A percentile compares a stretch with the other conserved stretches of the same genome.
Conservation (phyloP, 2,888 invertebrate genomes). For the Mechanitis messenoides region DNA sequence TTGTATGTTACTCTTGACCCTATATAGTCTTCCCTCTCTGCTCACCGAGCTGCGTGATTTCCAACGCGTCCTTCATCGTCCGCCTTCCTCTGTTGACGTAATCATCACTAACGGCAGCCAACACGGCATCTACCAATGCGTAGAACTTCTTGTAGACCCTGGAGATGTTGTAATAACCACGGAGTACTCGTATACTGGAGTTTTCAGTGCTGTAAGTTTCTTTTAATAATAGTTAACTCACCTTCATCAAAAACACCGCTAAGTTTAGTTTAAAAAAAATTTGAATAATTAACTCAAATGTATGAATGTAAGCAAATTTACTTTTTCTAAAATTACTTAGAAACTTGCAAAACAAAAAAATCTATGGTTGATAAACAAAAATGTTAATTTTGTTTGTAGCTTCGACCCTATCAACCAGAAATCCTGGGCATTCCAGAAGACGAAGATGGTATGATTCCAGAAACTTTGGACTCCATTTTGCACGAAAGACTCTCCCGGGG, state of each 20-base stretch:
- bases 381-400: slow-evolving; percentile 57
- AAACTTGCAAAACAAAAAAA: too few relatives aligned
- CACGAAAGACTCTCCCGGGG: slow-evolving; percentile 59
- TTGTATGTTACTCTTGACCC: not conserved
- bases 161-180: slow-evolving; percentile 84
- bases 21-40: slow-evolving; percentile 73
- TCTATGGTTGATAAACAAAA: too few relatives aligned
- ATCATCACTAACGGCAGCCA: slow-evolving; percentile 85
- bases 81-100: slow-evolving; percentile 79
- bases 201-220: slow-evolving; percentile 78
- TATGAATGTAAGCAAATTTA: too few relatives aligned
- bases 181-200: slow-evolving; percentile 83
- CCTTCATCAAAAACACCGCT: not conserved
- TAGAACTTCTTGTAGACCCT: slow-evolving; percentile 82
- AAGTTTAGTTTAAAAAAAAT: not conserved
- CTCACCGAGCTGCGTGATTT: slow-evolving; percentile 78
- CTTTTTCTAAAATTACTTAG: too few relatives aligned
- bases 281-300: not conserved
- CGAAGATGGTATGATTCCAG: slow-evolving; percentile 80
- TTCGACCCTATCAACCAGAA: slow-evolving; percentile 81
- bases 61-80: slow-evolving; percentile 79
- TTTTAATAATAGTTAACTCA: not conserved
- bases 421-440: slow-evolving; percentile 83
- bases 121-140: slow-evolving; percentile 84
- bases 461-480: slow-evolving; percentile 74